Evolutionary conservation across 2,797 vertebrate genomes (phyloP), one percentile per base, ranked within the genome.

Genomic region (Pangasius mekongensis): DNA sequence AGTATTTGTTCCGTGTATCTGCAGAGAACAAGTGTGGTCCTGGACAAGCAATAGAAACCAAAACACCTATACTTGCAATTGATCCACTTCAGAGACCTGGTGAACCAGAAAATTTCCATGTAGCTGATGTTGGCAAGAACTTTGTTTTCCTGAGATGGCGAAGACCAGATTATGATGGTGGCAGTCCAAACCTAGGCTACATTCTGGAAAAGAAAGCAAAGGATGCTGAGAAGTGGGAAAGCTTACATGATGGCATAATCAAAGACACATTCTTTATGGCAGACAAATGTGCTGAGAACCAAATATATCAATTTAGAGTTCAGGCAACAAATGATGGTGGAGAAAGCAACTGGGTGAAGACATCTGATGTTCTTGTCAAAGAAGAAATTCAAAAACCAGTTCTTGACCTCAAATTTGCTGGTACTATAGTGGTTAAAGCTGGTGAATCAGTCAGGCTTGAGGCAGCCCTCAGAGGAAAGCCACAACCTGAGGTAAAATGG

Each of bases 1-100:
- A 99, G 93, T 99, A 99, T 92, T 95, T 99, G 91, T 99, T 99
- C 96, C 97, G 98, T 89, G 98, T 99, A 87, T 98, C 97, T 94
- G 98, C 99, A 86, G 98, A 96, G 92, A 99, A 99, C 94, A 99
- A 99, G 95, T 96, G 99, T 87, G 99, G 99, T 66, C 97, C 97
- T 62, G 99, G 99, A 66, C 98, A 97, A 82, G 91, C 94, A 91
- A 95, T 96, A 91, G 99, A 99, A 94, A 99, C 96, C 84, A 99
- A 99, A 93, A 98, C 96, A 83, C 97, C 98, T 69, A 94, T 97
- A 84, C 94, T 99, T 92, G 98, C 98, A 56, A 97, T 98, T 78
- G 98, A 99, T 93, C 98, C 97, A 88, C 95, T 99, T 86, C 97
- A 99, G 88, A 98, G 97, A 49, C 99, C 99, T 33, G 98, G 98